phyloP scores from a whole-genome alignment of 1,140 invertebrate genomes.

The Periplaneta americana region DNA sequence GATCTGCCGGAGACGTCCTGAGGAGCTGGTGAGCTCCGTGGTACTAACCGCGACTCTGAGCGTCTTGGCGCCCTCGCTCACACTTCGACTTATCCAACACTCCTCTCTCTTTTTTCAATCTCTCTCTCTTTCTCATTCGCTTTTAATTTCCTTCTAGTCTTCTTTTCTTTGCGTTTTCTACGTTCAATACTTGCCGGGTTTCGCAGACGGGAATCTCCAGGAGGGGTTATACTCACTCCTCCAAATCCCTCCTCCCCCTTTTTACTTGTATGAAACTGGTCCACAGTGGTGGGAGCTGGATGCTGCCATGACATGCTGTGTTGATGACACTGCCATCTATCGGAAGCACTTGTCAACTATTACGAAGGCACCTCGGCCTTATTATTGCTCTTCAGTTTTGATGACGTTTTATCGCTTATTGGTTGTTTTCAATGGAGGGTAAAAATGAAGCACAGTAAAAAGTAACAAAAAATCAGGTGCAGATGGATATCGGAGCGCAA shows the following conservation, averaged over 20 bases:
- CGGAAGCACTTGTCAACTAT: conserved; percentile 11
- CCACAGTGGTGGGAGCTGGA: not conserved
- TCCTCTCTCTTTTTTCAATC: too few species aligned
- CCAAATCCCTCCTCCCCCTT: not conserved
- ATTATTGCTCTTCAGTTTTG: not conserved
- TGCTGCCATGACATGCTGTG: not conserved
- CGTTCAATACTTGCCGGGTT: not conserved
- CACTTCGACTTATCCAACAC: not conserved
- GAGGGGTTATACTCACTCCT: not conserved
- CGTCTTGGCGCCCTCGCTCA: not conserved
- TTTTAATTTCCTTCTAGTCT: not conserved
- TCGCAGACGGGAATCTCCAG: not conserved
- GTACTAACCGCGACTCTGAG: not conserved
- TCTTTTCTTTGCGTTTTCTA: not conserved
- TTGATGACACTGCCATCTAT: conserved; percentile 21
- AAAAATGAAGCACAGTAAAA: not conserved
- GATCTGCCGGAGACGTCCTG: not conserved
- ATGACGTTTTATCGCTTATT: not conserved
- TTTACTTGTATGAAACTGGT: not conserved
- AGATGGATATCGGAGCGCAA: not conserved
- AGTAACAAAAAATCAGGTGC: too few species aligned
- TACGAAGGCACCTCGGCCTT: not conserved
- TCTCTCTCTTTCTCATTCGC: not conserved
- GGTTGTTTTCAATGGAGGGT: not conserved
- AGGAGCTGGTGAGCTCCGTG: not conserved